Base-by-base conservation (phyloP, 1,140 invertebrate genomes). In the Vanessa atalanta region DNA sequence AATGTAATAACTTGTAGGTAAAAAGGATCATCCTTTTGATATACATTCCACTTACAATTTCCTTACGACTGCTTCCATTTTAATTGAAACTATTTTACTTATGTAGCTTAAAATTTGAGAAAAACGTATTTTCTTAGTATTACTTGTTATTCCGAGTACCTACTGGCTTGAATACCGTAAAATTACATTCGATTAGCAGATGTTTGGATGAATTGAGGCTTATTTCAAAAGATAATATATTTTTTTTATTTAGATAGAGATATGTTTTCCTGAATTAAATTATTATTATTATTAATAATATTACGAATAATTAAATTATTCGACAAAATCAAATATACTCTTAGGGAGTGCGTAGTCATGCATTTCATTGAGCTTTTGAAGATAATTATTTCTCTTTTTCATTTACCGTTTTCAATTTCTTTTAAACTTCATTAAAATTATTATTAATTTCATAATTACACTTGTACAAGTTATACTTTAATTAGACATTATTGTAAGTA, bases 361-460 rank as follows among this genome's bases (percentile, higher is more conserved):
- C 53, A 66, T 72, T 57, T n/a, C 47, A 68, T 73, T 63, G 51
- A 57, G 71, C 20, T 63, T 73, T 67, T 15, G 37, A 73, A 53
- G 55, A 60, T 61, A 72, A 72, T 73, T 31, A 31, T 31, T 31
- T 23, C 20, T 31, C n/a, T 23, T 14, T 47, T 26, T 72, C 64
- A 66, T 67, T 72, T 67, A 67, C 61, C 53, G n/a, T 60, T 72
- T 60, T 66, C 51, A 60, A 51, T 72, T 48, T 51, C 70, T 66
- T 65, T 65, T 13, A 72, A 61, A 3, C 16, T 47, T 37, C 66
- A 57, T 48, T 53, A 23, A 31, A 51, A 9, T 13, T 11, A 16
- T 31, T 61, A 61, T 61, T 61, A 26, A 61, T 23, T n/a, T 37
- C 57, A 26, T 15, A 61, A 31, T 37, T 37, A 6, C 47, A 12